phyloP scores from a whole-genome alignment of 2,797 vertebrate species.

The Tenualosa ilisha region DNA sequence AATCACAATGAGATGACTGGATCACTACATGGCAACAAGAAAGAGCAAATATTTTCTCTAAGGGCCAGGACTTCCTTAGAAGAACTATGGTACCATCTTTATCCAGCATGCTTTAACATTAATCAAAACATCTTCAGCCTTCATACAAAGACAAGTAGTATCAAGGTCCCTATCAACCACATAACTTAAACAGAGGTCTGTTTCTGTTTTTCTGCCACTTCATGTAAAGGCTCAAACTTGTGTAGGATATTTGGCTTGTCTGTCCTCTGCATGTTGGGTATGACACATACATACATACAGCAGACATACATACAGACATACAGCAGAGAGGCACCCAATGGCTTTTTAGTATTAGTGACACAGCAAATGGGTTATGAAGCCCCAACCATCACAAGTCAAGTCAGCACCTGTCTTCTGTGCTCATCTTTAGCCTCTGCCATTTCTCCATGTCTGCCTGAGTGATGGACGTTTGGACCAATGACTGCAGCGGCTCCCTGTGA shows the following conservation, averaged over 20 bases:
- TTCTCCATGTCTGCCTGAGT: slow-evolving; percentile 88
- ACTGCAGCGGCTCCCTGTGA: slow-evolving; percentile 65
- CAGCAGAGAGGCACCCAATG: background rate
- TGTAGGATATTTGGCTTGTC: background rate
- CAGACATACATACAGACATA: background rate
- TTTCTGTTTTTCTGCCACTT: too few species aligned
- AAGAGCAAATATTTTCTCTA: background rate
- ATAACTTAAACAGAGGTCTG: background rate
- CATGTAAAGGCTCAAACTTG: background rate
- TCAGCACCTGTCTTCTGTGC: slow-evolving; percentile 83
- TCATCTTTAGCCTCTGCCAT: slow-evolving; percentile 89
- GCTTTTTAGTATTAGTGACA: background rate
- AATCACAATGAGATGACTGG: background rate
- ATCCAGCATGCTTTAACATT: background rate
- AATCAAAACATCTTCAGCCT: background rate
- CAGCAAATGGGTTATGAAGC: background rate
- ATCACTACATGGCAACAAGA: background rate
- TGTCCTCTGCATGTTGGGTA: background rate
- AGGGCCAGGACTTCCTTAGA: background rate
- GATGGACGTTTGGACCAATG: slow-evolving; percentile 77
- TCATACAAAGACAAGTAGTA: background rate
- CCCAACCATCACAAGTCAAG: background rate
- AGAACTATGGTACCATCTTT: background rate
- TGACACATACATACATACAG: background rate
- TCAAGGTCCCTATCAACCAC: background rate